These are phyloP conservation scores for Creontiades dilutus DNA, from an alignment of 2,888 invertebrate genomes.

Conservation along the genomic window DNA sequence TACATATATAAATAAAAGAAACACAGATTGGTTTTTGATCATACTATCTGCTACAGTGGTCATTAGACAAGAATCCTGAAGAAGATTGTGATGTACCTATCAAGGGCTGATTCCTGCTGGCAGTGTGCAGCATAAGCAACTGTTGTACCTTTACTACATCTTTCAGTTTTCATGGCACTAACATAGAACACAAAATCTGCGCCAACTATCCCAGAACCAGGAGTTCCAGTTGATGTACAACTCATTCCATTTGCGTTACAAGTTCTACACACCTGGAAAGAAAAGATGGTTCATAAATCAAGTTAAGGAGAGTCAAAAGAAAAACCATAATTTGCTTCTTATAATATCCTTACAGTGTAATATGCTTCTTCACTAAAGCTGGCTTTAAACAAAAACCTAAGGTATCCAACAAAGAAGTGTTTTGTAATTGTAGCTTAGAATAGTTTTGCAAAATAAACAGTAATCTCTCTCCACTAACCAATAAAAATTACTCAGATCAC, in stretches of 20 bases:
- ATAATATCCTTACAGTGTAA: too few relatives aligned
- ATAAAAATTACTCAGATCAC: too few relatives aligned
- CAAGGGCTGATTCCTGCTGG: slow-evolving; percentile 95
- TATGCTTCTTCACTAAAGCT: too few relatives aligned
- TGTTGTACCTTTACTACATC: slow-evolving; percentile 94
- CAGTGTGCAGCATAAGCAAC: slow-evolving; percentile 99
- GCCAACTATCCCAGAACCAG: slow-evolving; percentile 86
- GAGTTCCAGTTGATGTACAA: slow-evolving; percentile 83
- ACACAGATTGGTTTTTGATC: too few relatives aligned
- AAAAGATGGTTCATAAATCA: neutral
- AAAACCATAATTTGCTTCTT: too few relatives aligned
- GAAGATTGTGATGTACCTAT: slow-evolving; percentile 82
- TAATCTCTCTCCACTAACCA: too few relatives aligned
- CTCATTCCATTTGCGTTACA: slow-evolving; percentile 93
- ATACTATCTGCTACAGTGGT: neutral
- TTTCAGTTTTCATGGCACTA: slow-evolving; percentile 93
- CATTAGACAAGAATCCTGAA: neutral
- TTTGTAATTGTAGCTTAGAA: too few relatives aligned
- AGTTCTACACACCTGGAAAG: slow-evolving; percentile 88
- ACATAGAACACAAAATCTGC: slow-evolving; percentile 98
- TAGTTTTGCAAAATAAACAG: too few relatives aligned
- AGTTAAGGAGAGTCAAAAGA: too few relatives aligned
- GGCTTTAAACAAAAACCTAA: too few relatives aligned
- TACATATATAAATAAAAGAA: too few relatives aligned
- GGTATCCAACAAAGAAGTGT: too few relatives aligned